These are phyloP conservation scores for Reticulitermes speratus DNA, from an alignment of 1,140 invertebrate species.

Conservation along the genomic window DNA sequence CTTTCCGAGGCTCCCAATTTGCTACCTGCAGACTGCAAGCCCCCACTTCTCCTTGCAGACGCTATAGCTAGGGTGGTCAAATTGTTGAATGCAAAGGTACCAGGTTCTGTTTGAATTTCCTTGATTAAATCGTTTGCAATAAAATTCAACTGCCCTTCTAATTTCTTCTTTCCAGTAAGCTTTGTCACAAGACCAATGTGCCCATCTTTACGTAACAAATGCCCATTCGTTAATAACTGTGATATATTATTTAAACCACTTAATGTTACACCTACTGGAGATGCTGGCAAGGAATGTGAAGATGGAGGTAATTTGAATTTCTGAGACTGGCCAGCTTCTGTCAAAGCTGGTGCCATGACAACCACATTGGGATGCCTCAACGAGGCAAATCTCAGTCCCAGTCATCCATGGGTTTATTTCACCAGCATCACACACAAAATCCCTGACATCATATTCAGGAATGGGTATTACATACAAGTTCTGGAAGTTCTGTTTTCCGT, in stretches of 20 bases:
- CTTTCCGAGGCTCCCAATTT: background rate
- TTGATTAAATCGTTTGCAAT: slow-evolving; percentile 14
- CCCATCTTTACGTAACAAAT: slow-evolving; percentile 25
- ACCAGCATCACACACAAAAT: background rate
- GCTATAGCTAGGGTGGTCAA: slow-evolving; percentile 34
- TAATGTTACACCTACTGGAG: slow-evolving; percentile 32
- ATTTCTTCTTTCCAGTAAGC: background rate
- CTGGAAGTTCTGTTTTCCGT: background rate
- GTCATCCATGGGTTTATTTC: slow-evolving; percentile 41
- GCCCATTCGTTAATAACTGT: slow-evolving; percentile 29
- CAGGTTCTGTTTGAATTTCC: slow-evolving; percentile 12
- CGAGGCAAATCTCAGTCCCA: slow-evolving; percentile 42
- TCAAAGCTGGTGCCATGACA: slow-evolving; percentile 73
- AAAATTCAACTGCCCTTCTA: background rate
- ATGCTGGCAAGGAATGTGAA: slow-evolving; percentile 36
- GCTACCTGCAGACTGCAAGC: background rate
- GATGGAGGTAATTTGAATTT: slow-evolving; percentile 52
- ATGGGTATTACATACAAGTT: background rate
- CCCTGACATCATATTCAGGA: background rate
- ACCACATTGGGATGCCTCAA: slow-evolving; percentile 58
- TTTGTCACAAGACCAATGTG: background rate
- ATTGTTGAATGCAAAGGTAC: slow-evolving; percentile 28
- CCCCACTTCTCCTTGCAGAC: slow-evolving; percentile 20
- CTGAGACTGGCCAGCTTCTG: slow-evolving; percentile 62
- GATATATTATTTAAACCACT: slow-evolving; percentile 34